Evolutionary conservation across 2,888 invertebrate species (phyloP).

Genomic region (Netelia fuscicornis): DNA sequence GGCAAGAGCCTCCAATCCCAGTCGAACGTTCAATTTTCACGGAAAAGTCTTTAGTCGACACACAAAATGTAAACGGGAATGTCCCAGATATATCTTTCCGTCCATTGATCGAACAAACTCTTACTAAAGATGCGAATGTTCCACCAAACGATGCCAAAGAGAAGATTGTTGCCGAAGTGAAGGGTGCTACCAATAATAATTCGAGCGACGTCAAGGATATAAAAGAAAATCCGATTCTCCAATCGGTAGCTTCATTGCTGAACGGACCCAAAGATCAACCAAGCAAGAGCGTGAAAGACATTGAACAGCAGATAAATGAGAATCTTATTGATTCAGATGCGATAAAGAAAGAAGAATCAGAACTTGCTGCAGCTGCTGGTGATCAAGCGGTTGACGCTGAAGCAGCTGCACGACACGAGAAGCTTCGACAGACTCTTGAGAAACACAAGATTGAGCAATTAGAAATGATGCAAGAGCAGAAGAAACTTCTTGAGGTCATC

Average conservation of each 20-base stretch:
- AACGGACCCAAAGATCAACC: slow-evolving; percentile 85
- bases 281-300: slow-evolving; percentile 67
- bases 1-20: slow-evolving; percentile 83
- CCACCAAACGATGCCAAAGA: slow-evolving; percentile 79
- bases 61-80: slow-evolving; percentile 72
- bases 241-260: background rate
- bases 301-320: slow-evolving; percentile 80
- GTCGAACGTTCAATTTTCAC: slow-evolving; percentile 80
- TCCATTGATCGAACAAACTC: background rate
- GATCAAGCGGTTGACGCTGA: slow-evolving; percentile 79
- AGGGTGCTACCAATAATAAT: slow-evolving; percentile 64
- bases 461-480: slow-evolving; percentile 89
- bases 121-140: slow-evolving; percentile 47
- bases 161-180: slow-evolving; percentile 85
- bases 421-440: slow-evolving; percentile 85
- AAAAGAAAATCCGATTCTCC: background rate
- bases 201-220: slow-evolving; percentile 35
- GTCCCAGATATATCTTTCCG: background rate
- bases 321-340: slow-evolving; percentile 82
- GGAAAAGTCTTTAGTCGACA: slow-evolving; percentile 76
- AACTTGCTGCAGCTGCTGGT: slow-evolving; percentile 83
- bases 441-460: slow-evolving; percentile 90
- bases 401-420: slow-evolving; percentile 81
- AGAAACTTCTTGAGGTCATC: slow-evolving; percentile 88
- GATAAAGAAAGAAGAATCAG: slow-evolving; percentile 85